These are phyloP conservation scores for Chamaetylas fuelleborni DNA, from an alignment of 2,113 vertebrate species.

Conservation along the genomic window DNA sequence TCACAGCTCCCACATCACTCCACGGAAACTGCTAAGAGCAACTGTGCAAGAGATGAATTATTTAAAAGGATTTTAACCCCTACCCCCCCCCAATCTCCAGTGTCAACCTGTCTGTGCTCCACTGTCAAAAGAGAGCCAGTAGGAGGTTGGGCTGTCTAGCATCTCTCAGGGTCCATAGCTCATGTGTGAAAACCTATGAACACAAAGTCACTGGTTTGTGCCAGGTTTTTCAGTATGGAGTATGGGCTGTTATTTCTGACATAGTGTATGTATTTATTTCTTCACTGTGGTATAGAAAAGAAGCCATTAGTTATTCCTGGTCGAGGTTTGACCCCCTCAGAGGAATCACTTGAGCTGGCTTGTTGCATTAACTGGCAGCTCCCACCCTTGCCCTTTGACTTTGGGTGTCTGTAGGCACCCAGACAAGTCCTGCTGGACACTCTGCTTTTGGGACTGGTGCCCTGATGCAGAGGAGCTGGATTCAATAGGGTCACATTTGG, in stretches of 20 bases:
- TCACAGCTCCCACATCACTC: neutral
- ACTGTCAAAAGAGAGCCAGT: neutral
- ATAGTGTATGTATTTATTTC: neutral
- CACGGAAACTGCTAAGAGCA: neutral
- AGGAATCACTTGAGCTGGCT: neutral
- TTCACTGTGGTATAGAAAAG: neutral
- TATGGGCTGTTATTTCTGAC: neutral
- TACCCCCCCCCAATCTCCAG: accelerated
- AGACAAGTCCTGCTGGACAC: neutral
- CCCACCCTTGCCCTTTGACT: neutral
- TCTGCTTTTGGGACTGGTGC: neutral
- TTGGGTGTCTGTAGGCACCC: neutral
- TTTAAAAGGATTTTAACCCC: neutral
- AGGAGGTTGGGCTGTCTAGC: neutral
- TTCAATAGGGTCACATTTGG: neutral
- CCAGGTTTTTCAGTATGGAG: neutral
- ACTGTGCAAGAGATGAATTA: conserved; percentile 8
- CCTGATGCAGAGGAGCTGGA: neutral
- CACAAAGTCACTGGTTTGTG: accelerated
- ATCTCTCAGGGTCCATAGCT: neutral
- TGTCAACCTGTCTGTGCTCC: neutral
- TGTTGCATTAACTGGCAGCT: neutral
- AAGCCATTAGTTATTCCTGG: neutral
- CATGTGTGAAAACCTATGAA: neutral
- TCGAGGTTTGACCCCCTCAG: neutral